Evolutionary conservation across 2,113 vertebrate genomes (phyloP), one percentile per base, ranked within the genome.

Genomic region (Herpetotheres cachinnans): DNA sequence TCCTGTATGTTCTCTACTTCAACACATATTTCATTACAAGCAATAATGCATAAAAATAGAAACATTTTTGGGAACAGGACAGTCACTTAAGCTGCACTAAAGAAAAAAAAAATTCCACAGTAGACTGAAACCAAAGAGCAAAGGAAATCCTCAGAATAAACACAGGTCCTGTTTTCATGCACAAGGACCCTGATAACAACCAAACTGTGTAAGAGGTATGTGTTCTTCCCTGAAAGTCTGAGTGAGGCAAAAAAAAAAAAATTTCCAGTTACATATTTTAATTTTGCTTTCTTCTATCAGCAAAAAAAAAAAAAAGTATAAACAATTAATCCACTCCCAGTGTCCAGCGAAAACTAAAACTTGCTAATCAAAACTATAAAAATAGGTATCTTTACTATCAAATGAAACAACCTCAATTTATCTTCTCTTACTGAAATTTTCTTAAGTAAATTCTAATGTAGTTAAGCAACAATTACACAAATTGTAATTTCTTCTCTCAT

Each of bases 131-230:
- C 5, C 16, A 26, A 86, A 95, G 42, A 91, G 34, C 19, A 89
- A 42, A 93, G 91, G 92, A 96, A 96, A 84, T 79, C 78, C 89
- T 92, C 38, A 58, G 34, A 71, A 84, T 26, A 72, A 82, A 90
- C 52, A 56, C 18, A 95, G n/a, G 92, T 95, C 44, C 70, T 92
- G 67, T 80, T 95, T 92, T 90, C 80, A 58, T 71, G 58, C 34
- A 91, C 11, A 49, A 82, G 16, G 40, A 72, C 14, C 8, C 18
- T 67, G 81, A 84, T 54, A 86, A 89, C 42, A 63, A 59, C 13
- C 16, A 49, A 91, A 79, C 21, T 49, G 40, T 18, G 0, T 19
- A 62, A 58, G 44, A 93, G 93, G 54, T n/a, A 1, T 78, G 10
- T 13, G 10, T 10, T 91, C 21, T 81, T 90, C 34, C 30, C 72